Evolutionary conservation across 92 coral and sea anemone genomes (phyloP), one percentile per base, ranked within the genome.

Genomic region (Chrysogorgia sp.): DNA sequence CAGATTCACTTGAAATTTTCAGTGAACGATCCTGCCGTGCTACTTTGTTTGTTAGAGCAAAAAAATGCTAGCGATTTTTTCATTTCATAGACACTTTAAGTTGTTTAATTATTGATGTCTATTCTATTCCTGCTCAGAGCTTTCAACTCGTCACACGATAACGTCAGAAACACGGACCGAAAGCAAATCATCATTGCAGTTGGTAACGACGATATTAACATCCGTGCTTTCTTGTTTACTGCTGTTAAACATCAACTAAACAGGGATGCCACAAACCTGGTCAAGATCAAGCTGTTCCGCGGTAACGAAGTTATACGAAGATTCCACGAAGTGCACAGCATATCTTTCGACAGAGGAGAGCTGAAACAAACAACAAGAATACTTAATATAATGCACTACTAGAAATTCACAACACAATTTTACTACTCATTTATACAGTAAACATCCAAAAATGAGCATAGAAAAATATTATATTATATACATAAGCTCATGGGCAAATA

Each of bases 281-380:
- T 90, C 91, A 68, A 92, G 92, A 33, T 89, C 90, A 61, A 92
- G 88, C 84, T 94, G 97, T 67, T 94, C 98, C 64, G 83, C 79
- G 4, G 96, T 92, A 55, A 89, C 82, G 74, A 92, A 94, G 31
- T 79, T 91, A 67, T 93, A 92, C 60, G 98, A 88, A 20, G 88
- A 83, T 82, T 94, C 98, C 43, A 92, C 81, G 82, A 89, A 91
- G 40, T 93, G 89, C 17, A 94, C 92, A 4, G 97, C 98, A 65
- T 81, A 94, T 84, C 98, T 87, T 67, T 94, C 98, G 17, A 94
- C 94, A 67, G 97, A 82, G 34, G 90, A 76, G 56, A 94, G 84
- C 98, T 94, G 37, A 20, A 84, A 83, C 21, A 56, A 6, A 79
- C 24, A 47, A 47, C 37, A 23, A 56, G n/a, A 20, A 47, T 7